Conservation (phyloP, 2,113 vertebrate species). For the Fulmarus glacialis region DNA sequence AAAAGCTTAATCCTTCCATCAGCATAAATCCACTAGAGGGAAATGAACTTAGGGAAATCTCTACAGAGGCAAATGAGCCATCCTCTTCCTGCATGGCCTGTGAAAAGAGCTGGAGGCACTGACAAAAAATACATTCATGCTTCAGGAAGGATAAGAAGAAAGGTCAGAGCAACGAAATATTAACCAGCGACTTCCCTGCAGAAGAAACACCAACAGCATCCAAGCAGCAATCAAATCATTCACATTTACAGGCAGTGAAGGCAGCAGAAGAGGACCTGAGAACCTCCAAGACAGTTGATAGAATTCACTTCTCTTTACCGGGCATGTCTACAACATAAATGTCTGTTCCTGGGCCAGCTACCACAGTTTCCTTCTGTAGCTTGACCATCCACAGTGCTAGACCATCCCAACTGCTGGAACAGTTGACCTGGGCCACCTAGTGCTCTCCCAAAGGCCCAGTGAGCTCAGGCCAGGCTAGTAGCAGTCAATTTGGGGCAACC, state of each 20-base stretch:
- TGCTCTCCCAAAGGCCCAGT: background rate
- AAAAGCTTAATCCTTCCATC: conserved; percentile 24
- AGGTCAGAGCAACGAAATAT: background rate
- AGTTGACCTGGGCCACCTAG: background rate
- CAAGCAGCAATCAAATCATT: background rate
- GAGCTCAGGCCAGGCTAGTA: background rate
- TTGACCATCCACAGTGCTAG: background rate
- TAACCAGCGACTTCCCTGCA: background rate
- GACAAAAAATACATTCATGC: background rate
- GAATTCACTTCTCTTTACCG: background rate
- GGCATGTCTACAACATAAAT: background rate
- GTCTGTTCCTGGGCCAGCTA: background rate
- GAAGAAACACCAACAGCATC: background rate
- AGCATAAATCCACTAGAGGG: background rate
- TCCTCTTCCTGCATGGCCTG: background rate
- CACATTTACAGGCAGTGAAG: background rate
- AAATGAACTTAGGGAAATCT: conserved; percentile 8
- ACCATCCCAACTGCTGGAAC: background rate
- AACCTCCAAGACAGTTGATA: background rate
- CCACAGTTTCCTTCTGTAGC: background rate
- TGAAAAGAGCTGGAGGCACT: background rate
- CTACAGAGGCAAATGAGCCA: background rate
- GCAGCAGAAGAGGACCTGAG: background rate
- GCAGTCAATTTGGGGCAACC: background rate
- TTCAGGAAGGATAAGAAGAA: background rate